These are phyloP conservation scores for Rhinolophus ferrumequinum DNA, from an alignment of 2,113 vertebrate genomes.

Conservation along the genomic window DNA sequence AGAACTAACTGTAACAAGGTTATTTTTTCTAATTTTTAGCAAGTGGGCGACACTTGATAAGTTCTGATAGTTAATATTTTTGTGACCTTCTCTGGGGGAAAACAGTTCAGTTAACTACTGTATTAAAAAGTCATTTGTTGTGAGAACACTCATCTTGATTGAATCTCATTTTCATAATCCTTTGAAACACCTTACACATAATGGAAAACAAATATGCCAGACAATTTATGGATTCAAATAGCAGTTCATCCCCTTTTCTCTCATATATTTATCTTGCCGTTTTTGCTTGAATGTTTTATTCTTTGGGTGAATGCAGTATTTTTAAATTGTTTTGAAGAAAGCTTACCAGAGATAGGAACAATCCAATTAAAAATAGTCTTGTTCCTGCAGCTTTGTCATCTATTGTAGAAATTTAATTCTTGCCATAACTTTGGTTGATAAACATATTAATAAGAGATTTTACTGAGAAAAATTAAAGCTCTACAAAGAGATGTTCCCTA, in stretches of 20 bases:
- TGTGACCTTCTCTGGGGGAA: constrained; percentile 22
- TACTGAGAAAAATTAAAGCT: constrained; percentile 55
- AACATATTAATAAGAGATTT: constrained; percentile 45
- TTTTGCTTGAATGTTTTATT: constrained; percentile 49
- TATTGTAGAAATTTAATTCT: constrained; percentile 60
- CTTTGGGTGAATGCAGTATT: constrained; percentile 19
- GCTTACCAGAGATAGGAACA: constrained; percentile 55
- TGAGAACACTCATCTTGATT: constrained; percentile 38
- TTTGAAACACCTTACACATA: constrained; percentile 51
- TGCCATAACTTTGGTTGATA: constrained; percentile 35
- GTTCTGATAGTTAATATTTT: constrained; percentile 37
- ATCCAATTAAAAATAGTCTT: constrained; percentile 66
- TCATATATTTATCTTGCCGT: constrained; percentile 40
- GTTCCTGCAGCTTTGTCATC: constrained; percentile 34
- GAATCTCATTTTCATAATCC: constrained; percentile 59
- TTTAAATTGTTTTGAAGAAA: constrained; percentile 66
- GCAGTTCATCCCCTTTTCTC: background rate
- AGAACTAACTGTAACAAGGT: background rate
- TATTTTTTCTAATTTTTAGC: background rate
- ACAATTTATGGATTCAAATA: constrained; percentile 10
- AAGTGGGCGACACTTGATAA: background rate
- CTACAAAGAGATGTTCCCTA: constrained; percentile 17
- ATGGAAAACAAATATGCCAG: constrained; percentile 13
- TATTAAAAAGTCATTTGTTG: constrained; percentile 59
- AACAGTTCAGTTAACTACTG: constrained; percentile 35